phyloP scores from a whole-genome alignment of 53 echinoderm and acorn worm genomes.

The Astropecten irregularis region DNA sequence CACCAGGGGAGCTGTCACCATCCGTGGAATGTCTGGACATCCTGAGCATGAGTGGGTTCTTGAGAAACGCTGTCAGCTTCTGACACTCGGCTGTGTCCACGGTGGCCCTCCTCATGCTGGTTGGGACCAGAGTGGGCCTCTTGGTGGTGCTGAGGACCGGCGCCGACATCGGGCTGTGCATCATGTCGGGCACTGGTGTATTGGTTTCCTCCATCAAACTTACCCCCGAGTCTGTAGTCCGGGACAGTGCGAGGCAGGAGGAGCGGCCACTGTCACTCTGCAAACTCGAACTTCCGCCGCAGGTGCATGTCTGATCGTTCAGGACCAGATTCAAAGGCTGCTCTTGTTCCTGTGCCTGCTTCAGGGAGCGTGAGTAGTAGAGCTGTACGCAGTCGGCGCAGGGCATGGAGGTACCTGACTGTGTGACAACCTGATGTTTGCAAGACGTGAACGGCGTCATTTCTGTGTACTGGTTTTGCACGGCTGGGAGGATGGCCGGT shows the following conservation, averaged over 20 bases:
- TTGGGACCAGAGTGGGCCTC: constrained; percentile 39
- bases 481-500: neutral
- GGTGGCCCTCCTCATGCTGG: constrained; percentile 64
- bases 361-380: constrained; percentile 4
- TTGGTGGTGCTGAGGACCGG: constrained; percentile 32
- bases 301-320: constrained; percentile 2
- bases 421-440: constrained; percentile 28
- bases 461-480: neutral
- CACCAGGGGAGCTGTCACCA: constrained; percentile 51
- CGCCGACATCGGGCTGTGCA: constrained; percentile 25
- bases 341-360: constrained; percentile 22
- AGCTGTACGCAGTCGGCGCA: constrained; percentile 45
- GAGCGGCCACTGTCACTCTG: neutral
- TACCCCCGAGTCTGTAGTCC: neutral
- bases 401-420: constrained; percentile 17
- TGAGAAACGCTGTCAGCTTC: constrained; percentile 71
- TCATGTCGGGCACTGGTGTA: neutral
- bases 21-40: constrained; percentile 82
- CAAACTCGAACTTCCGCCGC: neutral
- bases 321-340: constrained; percentile 29
- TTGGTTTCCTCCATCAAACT: neutral
- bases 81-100: constrained; percentile 80
- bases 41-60: constrained; percentile 65
- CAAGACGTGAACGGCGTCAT: constrained; percentile 21
- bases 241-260: neutral